These are phyloP conservation scores for Discoglossus pictus DNA, from an alignment of 2,797 vertebrate species.

Conservation along the genomic window DNA sequence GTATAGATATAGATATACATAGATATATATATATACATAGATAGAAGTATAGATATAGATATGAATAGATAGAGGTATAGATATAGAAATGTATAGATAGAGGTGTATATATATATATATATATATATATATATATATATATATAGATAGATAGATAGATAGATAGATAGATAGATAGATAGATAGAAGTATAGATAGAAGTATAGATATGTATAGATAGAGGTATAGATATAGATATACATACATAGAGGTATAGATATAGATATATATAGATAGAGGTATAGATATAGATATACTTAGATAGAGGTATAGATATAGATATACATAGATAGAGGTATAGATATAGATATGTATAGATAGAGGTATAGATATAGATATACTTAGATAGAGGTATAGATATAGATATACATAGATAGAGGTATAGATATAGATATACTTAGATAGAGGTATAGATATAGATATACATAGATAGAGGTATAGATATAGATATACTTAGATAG, in stretches of 20 bases:
- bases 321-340: not conserved
- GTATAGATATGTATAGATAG: too few relatives aligned
- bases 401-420: not conserved
- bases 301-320: not conserved
- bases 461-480: not conserved
- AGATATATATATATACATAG: not conserved
- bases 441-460: not conserved
- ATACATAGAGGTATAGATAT: not conserved
- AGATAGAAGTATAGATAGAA: not conserved
- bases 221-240: not conserved
- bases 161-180: not conserved
- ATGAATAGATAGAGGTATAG: not conserved
- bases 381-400: too few relatives aligned
- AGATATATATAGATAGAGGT: not conserved
- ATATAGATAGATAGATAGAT: not conserved
- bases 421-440: too few relatives aligned
- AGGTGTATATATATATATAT: too few relatives aligned
- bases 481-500: too few relatives aligned
- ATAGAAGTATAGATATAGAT: too few relatives aligned
- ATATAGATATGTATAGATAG: not conserved
- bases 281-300: too few relatives aligned
- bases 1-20: not conserved
- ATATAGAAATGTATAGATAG: not conserved
- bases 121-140: not conserved
- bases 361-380: too few relatives aligned